Evolutionary conservation across 2,113 vertebrate species (phyloP).

Genomic region (Antennarius striatus): DNA sequence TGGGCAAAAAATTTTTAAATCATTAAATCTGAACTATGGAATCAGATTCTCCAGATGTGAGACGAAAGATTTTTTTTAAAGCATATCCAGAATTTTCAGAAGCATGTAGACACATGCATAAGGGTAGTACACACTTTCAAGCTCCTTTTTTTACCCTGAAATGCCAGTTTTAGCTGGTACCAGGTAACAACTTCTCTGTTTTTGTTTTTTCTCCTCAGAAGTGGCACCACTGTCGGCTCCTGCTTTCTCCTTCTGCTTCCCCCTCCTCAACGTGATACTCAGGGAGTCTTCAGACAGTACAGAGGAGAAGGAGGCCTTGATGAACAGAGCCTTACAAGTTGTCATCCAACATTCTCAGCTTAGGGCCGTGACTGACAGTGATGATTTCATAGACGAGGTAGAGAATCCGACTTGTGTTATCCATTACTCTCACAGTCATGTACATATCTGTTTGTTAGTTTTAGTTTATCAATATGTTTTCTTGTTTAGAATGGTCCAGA

Average conservation of each 20-base stretch:
- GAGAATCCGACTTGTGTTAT: background rate
- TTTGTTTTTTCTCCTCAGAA: slow-evolving; percentile 40
- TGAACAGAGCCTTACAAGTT: slow-evolving; percentile 87
- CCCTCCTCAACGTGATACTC: slow-evolving; percentile 89
- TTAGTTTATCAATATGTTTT: slow-evolving; percentile 3
- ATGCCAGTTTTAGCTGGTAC: no score
- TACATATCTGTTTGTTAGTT: background rate
- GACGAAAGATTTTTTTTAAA: no score
- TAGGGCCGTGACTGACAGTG: slow-evolving; percentile 72
- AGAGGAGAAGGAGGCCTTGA: slow-evolving; percentile 83
- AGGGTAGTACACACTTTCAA: background rate
- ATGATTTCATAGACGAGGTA: slow-evolving; percentile 87
- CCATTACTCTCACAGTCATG: no score
- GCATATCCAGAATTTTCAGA: no score
- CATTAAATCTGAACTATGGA: no score
- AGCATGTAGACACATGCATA: no score
- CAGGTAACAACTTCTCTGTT: background rate
- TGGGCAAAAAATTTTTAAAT: no score
- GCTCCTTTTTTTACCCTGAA: background rate
- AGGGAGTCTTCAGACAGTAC: slow-evolving; percentile 81
- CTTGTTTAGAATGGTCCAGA: slow-evolving; percentile 88
- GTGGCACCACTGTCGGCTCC: slow-evolving; percentile 72
- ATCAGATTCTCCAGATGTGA: no score
- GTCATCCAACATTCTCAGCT: slow-evolving; percentile 88
- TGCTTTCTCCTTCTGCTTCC: slow-evolving; percentile 89